Evolutionary conservation across 2,113 vertebrate species (phyloP), one percentile per base, ranked within the genome.

Genomic region (Oreochromis tanganicae): DNA sequence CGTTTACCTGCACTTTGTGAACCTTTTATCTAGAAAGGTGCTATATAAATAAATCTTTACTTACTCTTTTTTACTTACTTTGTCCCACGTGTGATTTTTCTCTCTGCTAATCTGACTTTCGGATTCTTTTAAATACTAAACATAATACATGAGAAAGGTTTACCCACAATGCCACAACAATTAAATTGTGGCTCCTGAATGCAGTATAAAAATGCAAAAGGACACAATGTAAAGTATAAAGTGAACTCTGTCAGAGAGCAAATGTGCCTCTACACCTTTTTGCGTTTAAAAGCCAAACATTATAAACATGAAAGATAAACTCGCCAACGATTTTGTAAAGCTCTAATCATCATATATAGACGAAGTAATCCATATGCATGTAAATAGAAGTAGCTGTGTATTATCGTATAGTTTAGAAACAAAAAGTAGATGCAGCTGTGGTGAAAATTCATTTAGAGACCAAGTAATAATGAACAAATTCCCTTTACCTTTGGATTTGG

Each of bases 401-500:
- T 38, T 7, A 38, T 66, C 6, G 4, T n/a, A n/a, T 38, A 5
- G 19, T 38, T 66, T 66, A 38, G 17, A 36, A 66, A 66, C 2
- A 66, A 1, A 38, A 36, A 12, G 9, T 36, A n/a, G 61, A 66
- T 66, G 17, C 61, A 66, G 32, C 32, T 43, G 38, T 24, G n/a
- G 36, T 71, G n/a, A 24, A 71, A 71, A 71, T 14, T 43, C 46
- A 11, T 41, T 75, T 4, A 17, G 5, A 34, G 8, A 75, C 43
- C 27, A 29, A 43, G 2, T 48, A 78, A 57, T 21, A 10, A 38
- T 12, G 11, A 87, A 73, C 2, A 54, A 48, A 68, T 81, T 27
- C 4, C 46, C 41, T 21, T 89, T 94, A 95, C 94, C 94, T 66
- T 80, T 36, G 21, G 16, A 32, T 63, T 80, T 38, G 63, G 56